Base-by-base conservation (phyloP, 1,140 invertebrate genomes). In the Drosophila bifasciata region DNA sequence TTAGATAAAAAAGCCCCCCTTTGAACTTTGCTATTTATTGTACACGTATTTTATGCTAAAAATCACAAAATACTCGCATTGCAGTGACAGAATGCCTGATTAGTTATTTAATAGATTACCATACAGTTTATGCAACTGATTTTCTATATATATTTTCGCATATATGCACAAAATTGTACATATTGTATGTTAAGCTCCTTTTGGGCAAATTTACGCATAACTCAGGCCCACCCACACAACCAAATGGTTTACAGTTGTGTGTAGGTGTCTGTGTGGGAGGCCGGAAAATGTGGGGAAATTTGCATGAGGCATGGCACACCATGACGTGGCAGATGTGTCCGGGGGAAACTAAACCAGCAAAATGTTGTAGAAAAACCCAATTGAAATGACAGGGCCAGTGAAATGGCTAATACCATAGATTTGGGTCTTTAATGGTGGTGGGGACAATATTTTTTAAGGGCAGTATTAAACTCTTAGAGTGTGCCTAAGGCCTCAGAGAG, bases 311-410 rank as follows among this genome's bases (percentile, higher is more conserved):
- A 48, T 28, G 41, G 32, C 64, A 67, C 64, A 53, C 61, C 28
- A 67, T 67, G 64, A 68, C 49, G 41, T 21, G 64, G 32, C 62
- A 68, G 66, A 48, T 56, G 62, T 40, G 46, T 32, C 49, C 49
- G 17, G 19, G 9, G 5, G 3, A 36, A 36, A 36, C 32, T 36
- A 36, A 36, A 5, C 11, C 11, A 36, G n/a, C 15, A 51, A 52
- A 21, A 17, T 32, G 17, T 32, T 39, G 28, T 8, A 11, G 39
- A 17, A 15, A 5, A n/a, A 6, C 32, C 32, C 32, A 69, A 56
- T 68, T 56, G 43, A 68, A 69, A 68, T 68, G 52, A 62, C 59
- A 62, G 51, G 59, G 59, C 59, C 25, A 57, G 51, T 57, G 43
- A 68, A 40, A 40, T 17, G 32, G 63, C 63, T 68, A 68, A 68